These are phyloP conservation scores for Xanthia togata DNA, from an alignment of 2,888 invertebrate species.

Conservation along the genomic window DNA sequence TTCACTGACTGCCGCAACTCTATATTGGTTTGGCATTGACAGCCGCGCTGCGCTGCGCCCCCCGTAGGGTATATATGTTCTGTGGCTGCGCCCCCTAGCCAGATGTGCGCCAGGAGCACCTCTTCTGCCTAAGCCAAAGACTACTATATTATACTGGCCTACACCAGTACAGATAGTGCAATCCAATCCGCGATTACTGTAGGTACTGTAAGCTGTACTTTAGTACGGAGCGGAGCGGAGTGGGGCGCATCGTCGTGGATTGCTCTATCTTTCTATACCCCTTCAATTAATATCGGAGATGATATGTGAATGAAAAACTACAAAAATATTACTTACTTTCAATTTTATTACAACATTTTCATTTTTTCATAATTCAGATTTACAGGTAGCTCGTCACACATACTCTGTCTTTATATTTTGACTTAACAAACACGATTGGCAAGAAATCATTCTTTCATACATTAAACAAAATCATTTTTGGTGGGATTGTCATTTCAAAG, in stretches of 20 bases:
- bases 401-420: conserved; percentile 57
- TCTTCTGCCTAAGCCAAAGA: background rate
- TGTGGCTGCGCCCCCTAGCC: background rate
- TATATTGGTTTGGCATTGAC: background rate
- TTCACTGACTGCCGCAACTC: background rate
- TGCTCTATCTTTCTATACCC: too few species aligned
- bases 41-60: background rate
- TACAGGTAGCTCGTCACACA: conserved; percentile 65
- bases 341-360: conserved; percentile 80
- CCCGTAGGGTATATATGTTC: too few species aligned
- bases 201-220: too few species aligned
- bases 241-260: too few species aligned
- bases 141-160: too few species aligned
- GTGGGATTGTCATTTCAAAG: conserved; percentile 76
- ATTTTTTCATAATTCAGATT: conserved; percentile 72
- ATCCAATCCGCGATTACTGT: too few species aligned
- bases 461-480: conserved; percentile 70
- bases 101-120: background rate
- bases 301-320: conserved; percentile 26
- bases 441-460: conserved; percentile 73
- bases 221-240: too few species aligned
- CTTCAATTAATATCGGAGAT: background rate
- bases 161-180: too few species aligned
- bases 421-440: conserved; percentile 72
- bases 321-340: conserved; percentile 60